phyloP scores from a whole-genome alignment of 1,140 invertebrate species.

The Dolichoris vasculosae region DNA sequence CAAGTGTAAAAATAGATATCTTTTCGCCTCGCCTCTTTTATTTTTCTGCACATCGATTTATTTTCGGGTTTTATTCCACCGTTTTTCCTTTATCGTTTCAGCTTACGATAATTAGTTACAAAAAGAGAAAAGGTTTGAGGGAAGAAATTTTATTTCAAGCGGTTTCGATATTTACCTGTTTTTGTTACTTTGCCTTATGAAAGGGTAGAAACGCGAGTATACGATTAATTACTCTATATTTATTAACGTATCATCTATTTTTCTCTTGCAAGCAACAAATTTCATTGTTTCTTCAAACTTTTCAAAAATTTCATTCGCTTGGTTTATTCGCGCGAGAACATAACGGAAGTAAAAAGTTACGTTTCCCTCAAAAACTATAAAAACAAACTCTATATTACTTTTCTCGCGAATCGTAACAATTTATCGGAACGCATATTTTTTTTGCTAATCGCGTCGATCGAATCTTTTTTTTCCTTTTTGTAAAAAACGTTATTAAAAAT shows the following conservation, averaged over 20 bases:
- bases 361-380: too few species aligned
- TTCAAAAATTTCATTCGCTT: background rate
- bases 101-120: background rate
- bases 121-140: conserved; percentile 9
- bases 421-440: background rate
- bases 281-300: background rate
- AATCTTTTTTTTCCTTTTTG: too few species aligned
- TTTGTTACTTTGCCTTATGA: conserved; percentile 3
- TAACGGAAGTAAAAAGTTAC: too few species aligned
- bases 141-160: conserved; percentile 6
- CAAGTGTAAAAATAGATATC: conserved; percentile 69
- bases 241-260: background rate
- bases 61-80: conserved; percentile 24
- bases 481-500: background rate
- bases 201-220: conserved; percentile 63
- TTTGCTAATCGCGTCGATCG: background rate
- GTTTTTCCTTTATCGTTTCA: conserved; percentile 41
- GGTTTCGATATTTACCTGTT: background rate
- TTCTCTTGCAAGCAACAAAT: background rate
- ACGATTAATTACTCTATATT: conserved; percentile 5
- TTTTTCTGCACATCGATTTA: conserved; percentile 44
- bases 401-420: background rate
- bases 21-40: conserved; percentile 58
- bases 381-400: background rate
- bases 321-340: background rate